Base-by-base conservation (phyloP, 2,888 invertebrate species). In the Amblyjoppa fuscipennis region DNA sequence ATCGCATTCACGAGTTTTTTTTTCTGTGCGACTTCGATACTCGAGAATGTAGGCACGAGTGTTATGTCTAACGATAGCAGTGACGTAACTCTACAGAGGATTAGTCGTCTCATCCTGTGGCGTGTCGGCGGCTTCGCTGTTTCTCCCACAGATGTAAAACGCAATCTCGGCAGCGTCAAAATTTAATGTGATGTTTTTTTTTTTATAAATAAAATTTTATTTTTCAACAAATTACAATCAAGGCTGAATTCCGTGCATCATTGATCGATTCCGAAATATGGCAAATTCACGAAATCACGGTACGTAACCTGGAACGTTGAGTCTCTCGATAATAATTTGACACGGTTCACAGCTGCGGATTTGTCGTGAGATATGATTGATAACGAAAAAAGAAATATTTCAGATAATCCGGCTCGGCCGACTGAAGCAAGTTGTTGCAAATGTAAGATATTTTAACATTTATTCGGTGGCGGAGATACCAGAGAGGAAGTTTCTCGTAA, bases 281-380 rank as follows among this genome's bases (percentile, higher is more conserved):
- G 74, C 78, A 20, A 78, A 81, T 51, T 69, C 45, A 69, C 69
- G 28, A 53, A 61, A 41, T 51, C 38, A 38, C 28, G 71, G 85
- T 85, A 79, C 41, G 70, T 25, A 66, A 71, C 70, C 69, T 70
- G 28, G 13, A 1, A 69, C 16, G 2, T 74, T 45, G 31, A 66
- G 1, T 20, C 41, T 9, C n/a, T 11, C 13, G 20, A 38, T 9
- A 9, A 38, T 38, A 9, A 38, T 20, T 53, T 20, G 20, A 53
- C 53, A 11, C 2, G 3, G 25, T n/a, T 25, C 25, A 56, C 56
- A 56, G 25, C 56, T 56, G 20, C 51, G 51, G 25, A 56, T 56
- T 0, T 7, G 9, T 56, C 53, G 13, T 16, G 0, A 51, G n/a
- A 20, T 7, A 16, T n/a, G 20, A 20, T 53, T 7, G 53, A 4